A percentile compares a stretch with the other conserved stretches of the same genome.
These are phyloP conservation scores for Hycleus cichorii DNA, from an alignment of 1,140 invertebrate species.

Conservation along the genomic window DNA sequence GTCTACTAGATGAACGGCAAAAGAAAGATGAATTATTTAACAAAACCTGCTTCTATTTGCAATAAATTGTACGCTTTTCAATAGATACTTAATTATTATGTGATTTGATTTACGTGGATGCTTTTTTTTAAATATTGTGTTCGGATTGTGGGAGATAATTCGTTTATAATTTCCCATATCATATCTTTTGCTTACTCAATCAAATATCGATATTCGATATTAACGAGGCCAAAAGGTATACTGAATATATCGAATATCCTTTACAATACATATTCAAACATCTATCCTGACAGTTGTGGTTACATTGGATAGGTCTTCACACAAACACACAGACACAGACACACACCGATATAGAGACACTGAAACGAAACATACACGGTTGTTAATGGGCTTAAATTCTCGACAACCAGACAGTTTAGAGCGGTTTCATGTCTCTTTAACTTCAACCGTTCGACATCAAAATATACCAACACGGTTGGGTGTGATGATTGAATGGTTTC, in stretches of 20 bases:
- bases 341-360: too few relatives aligned
- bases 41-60: too few relatives aligned
- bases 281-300: conserved; percentile 10
- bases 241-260: conserved; percentile 2
- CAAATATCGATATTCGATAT: conserved; percentile 29
- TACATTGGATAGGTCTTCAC: conserved; percentile 12
- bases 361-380: too few relatives aligned
- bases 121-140: too few relatives aligned
- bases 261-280: not conserved
- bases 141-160: conserved; percentile 32
- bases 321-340: not conserved
- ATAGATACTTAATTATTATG: too few relatives aligned
- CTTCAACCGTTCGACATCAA: too few relatives aligned
- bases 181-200: conserved; percentile 36
- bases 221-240: conserved; percentile 1
- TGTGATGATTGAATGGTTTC: too few relatives aligned
- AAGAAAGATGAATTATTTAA: too few relatives aligned
- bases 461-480: too few relatives aligned
- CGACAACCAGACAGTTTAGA: conserved; percentile 1
- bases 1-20: too few relatives aligned
- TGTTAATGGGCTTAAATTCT: conserved; percentile 7
- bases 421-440: conserved; percentile 1
- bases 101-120: too few relatives aligned
- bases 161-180: conserved; percentile 39
- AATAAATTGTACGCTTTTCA: too few relatives aligned